Percentiles rank a stretch among this genome's conserved stretches.
Evolutionary conservation across 2,888 invertebrate genomes (phyloP).

Genomic region (Drosophila bunnanda): DNA sequence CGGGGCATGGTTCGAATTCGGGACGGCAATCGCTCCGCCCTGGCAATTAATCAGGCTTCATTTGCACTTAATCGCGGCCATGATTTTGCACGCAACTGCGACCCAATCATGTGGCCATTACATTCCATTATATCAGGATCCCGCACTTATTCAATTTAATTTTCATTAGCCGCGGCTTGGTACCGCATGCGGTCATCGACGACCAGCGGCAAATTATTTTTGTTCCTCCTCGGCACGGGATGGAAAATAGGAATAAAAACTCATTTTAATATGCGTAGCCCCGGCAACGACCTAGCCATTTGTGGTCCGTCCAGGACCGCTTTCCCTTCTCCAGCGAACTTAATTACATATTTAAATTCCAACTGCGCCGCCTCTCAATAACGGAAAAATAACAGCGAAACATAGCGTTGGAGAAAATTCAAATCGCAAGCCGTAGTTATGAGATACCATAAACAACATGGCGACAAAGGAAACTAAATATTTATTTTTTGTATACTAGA

Average conservation of each 20-base stretch:
- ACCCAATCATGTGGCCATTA: conserved; percentile 24
- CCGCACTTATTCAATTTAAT: conserved; percentile 60
- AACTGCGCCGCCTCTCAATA: conserved; percentile 50
- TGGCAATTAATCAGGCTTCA: conserved; percentile 74
- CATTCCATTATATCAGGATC: conserved; percentile 24
- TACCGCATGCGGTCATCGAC: conserved; percentile 38
- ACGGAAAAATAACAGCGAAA: conserved; percentile 15
- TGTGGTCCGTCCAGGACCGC: neutral
- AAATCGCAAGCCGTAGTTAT: conserved; percentile 34
- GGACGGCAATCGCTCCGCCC: conserved; percentile 26
- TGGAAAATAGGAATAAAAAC: conserved; percentile 56
- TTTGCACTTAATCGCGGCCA: conserved; percentile 75
- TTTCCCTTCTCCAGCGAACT: conserved; percentile 31
- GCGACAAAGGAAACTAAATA: conserved; percentile 14
- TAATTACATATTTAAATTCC: conserved; percentile 74
- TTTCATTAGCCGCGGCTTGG: conserved; percentile 43
- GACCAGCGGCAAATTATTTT: conserved; percentile 27
- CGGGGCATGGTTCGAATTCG: neutral
- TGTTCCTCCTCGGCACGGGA: neutral
- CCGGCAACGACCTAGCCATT: conserved; percentile 37
- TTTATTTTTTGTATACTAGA: neutral
- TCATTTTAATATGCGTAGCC: conserved; percentile 74
- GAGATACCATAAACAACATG: conserved; percentile 53
- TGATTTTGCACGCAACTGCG: conserved; percentile 73
- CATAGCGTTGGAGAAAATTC: conserved; percentile 23